Conservation (phyloP, 2,888 invertebrate genomes). For the Endomychus coccineus region DNA sequence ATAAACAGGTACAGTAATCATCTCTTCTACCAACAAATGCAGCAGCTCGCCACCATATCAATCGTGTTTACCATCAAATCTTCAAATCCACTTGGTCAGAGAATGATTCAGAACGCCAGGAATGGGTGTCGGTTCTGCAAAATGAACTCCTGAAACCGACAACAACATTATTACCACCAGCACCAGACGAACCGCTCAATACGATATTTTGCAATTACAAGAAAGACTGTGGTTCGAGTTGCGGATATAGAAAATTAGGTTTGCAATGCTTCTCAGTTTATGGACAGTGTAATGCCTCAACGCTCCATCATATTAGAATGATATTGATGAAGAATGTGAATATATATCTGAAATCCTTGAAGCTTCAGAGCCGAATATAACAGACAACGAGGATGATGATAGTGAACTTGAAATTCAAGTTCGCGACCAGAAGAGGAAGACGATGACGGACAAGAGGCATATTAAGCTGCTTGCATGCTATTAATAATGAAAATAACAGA, state of each 20-base stretch:
- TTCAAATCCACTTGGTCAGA: too few species aligned
- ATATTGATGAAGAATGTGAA: slow-evolving; percentile 5
- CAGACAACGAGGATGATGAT: slow-evolving; percentile 3
- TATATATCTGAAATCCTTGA: neutral
- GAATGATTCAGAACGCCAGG: neutral
- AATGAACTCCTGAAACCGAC: neutral
- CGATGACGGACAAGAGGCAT: too few species aligned
- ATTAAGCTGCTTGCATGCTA: too few species aligned
- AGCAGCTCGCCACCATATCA: slow-evolving; percentile 28
- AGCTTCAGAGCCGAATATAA: neutral
- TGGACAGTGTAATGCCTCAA: slow-evolving; percentile 4
- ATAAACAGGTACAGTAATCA: slow-evolving; percentile 30
- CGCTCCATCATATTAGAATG: slow-evolving; percentile 6
- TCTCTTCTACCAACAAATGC: slow-evolving; percentile 30
- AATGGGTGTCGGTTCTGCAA: slow-evolving; percentile 16
- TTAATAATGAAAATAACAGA: too few species aligned
- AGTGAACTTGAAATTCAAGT: too few species aligned
- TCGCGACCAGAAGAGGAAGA: too few species aligned
- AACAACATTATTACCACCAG: slow-evolving; percentile 19
- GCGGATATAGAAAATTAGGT: slow-evolving; percentile 22
- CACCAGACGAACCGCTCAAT: slow-evolving; percentile 17
- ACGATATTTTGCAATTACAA: slow-evolving; percentile 19
- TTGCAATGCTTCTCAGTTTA: neutral
- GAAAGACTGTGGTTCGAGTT: slow-evolving; percentile 21
- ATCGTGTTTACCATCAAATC: slow-evolving; percentile 11